phyloP scores from a whole-genome alignment of 2,888 invertebrate species.

The Noctua janthina region DNA sequence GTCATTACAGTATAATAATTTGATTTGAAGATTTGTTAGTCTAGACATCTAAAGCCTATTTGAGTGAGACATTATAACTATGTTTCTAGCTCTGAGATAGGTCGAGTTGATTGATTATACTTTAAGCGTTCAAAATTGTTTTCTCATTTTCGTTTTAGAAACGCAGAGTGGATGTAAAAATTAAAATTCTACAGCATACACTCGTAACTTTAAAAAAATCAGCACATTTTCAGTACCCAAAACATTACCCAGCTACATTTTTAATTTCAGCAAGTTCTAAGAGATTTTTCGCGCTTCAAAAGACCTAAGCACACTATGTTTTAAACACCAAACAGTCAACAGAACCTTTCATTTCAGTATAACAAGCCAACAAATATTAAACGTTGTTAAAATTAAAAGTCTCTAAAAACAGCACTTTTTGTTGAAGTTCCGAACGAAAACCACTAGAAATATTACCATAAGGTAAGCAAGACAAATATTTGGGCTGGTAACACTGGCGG shows the following conservation, averaged over 20 bases:
- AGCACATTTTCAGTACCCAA: not conserved
- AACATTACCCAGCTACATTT: slow-evolving; percentile 15
- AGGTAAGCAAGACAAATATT: slow-evolving; percentile 67
- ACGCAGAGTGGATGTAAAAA: not conserved
- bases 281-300: slow-evolving; percentile 10
- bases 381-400: slow-evolving; percentile 47
- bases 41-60: not conserved
- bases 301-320: slow-evolving; percentile 22
- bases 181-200: not conserved
- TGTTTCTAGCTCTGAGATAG: not conserved
- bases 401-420: slow-evolving; percentile 48
- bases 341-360: slow-evolving; percentile 25
- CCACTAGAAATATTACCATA: slow-evolving; percentile 66
- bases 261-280: slow-evolving; percentile 8
- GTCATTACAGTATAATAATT: slow-evolving; percentile 19
- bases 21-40: slow-evolving; percentile 12
- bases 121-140: not conserved
- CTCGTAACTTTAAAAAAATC: not conserved
- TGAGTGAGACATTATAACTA: not conserved
- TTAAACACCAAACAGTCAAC: slow-evolving; percentile 36
- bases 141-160: not conserved
- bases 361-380: slow-evolving; percentile 45
- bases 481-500: slow-evolving; percentile 57
- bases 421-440: slow-evolving; percentile 54
- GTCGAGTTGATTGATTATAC: not conserved